Evolutionary conservation across 35 echinoderm and acorn worm species (phyloP), one percentile per base, ranked within the genome.

Genomic region (Heliocidaris tuberculata): DNA sequence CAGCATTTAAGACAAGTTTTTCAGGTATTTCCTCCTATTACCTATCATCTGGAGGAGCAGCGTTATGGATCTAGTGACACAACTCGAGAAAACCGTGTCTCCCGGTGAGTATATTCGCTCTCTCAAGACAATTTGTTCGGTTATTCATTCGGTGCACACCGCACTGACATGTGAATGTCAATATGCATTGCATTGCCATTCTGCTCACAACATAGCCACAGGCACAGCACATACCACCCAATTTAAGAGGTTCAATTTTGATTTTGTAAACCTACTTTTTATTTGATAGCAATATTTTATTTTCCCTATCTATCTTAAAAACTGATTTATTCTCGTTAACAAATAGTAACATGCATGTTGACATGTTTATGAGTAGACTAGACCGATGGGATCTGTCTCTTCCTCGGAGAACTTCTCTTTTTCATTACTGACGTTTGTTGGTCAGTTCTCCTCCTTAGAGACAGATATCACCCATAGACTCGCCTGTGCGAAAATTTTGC

Each of bases 21-120:
- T 89, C 4, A 89, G 32, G 31, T 89, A 89, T 89, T 30, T 86
- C 85, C 85, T 86, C 85, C 85, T 86, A 30, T 86, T 8, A 32
- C 31, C n/a, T 29, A 86, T 30, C 31, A 32, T 47, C 47, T 89
- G 87, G 87, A 86, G 85, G 85, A 86, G 31, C 31, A 86, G 9
- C 85, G 21, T 30, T 12, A 89, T 89, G 87, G 87, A 89, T 47
- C 32, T 89, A 47, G 87, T 35, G 29, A 30, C 87, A 48, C 32
- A 89, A 31, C 24, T 89, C 5, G 87, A 89, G 87, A 32, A 89
- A 89, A 89, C 87, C 17, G 32, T 89, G 15, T 89, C 87, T 89
- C 87, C 87, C 87, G 87, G 87, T 89, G 87, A 42, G 87, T 89
- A 89, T 89, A 27, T 27, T 27, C 65, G 21, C 15, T 78, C 10